Evolutionary conservation across 2,797 vertebrate species (phyloP).

Genomic region (Triplophysa bombifrons): DNA sequence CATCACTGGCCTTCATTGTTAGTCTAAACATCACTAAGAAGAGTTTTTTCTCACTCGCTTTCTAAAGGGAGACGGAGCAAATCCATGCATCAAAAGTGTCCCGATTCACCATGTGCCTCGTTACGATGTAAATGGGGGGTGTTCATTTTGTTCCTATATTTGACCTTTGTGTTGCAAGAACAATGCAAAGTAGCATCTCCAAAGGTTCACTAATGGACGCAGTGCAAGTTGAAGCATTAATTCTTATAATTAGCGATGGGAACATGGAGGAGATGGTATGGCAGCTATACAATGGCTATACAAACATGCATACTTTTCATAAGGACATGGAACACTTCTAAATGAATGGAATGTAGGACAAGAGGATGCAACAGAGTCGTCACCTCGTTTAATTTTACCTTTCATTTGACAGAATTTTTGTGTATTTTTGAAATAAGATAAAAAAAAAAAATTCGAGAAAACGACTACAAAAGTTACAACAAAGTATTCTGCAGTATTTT

Average conservation of each 20-base stretch:
- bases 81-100: slow-evolving; percentile 29
- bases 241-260: slow-evolving; percentile 35
- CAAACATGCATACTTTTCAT: not conserved
- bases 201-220: slow-evolving; percentile 30
- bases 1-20: slow-evolving; percentile 46
- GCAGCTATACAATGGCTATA: not conserved
- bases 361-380: not conserved
- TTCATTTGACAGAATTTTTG: too few species aligned
- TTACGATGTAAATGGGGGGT: slow-evolving; percentile 51
- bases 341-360: not conserved
- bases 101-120: slow-evolving; percentile 51
- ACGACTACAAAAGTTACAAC: too few species aligned
- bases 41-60: slow-evolving; percentile 46
- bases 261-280: slow-evolving; percentile 6
- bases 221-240: slow-evolving; percentile 2
- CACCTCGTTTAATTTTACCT: too few species aligned
- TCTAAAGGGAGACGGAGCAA: slow-evolving; percentile 30
- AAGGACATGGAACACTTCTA: not conserved
- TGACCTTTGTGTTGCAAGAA: slow-evolving; percentile 38
- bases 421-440: too few species aligned
- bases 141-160: slow-evolving; percentile 47
- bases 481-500: too few species aligned
- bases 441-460: too few species aligned
- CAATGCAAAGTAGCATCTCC: slow-evolving; percentile 37
- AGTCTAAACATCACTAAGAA: slow-evolving; percentile 28